Percentiles rank a stretch among this genome's conserved stretches.
Evolutionary conservation across 2,113 vertebrate species (phyloP).

Genomic region (Python bivittatus): DNA sequence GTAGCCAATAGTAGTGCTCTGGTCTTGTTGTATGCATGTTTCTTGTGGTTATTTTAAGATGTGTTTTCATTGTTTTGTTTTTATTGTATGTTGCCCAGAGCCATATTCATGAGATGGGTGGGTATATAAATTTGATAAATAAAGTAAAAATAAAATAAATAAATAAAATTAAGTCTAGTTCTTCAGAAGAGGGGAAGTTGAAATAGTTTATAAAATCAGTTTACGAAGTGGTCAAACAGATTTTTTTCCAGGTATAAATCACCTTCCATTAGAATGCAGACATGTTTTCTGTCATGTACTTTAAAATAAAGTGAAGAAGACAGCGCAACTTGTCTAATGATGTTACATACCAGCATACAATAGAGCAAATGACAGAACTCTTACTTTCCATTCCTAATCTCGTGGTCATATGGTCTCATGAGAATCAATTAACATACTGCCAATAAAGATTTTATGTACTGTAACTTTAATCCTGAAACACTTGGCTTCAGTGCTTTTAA

Average conservation of each 20-base stretch:
- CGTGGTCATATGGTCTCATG: fast-evolving
- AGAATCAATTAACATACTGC: neutral
- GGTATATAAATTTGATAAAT: neutral
- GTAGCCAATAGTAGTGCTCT: neutral
- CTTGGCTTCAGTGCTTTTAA: neutral
- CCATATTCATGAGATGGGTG: neutral
- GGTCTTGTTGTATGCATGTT: neutral
- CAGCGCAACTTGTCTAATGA: conserved; percentile 25
- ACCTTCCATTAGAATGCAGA: neutral
- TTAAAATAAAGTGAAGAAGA: conserved; percentile 24
- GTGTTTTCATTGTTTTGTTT: neutral
- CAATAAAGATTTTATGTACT: neutral
- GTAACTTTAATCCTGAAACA: neutral
- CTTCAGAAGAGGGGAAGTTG: neutral
- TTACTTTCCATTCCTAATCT: neutral
- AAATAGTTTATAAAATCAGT: neutral
- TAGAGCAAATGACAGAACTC: neutral
- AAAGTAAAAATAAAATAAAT: neutral
- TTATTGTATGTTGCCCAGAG: neutral
- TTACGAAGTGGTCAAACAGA: neutral
- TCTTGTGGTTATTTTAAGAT: neutral
- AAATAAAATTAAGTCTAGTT: neutral
- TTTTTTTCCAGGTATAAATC: fast-evolving
- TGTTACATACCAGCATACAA: conserved; percentile 24
- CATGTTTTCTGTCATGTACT: neutral